A percentile compares a stretch with the other conserved stretches of the same genome.
phyloP scores from a whole-genome alignment of 2,888 invertebrate species.

The Monoplex corrugatus region DNA sequence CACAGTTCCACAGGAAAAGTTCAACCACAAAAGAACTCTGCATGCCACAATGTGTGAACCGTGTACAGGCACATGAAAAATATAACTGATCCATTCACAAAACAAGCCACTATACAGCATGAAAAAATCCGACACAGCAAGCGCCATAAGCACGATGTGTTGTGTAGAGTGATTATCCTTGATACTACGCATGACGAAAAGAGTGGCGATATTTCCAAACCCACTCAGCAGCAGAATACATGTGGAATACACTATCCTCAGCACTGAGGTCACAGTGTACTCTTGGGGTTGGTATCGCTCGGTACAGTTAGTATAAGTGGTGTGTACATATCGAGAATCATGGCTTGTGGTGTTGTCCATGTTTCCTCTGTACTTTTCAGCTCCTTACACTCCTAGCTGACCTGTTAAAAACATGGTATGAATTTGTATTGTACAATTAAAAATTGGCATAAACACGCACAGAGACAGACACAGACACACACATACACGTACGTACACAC shows the following conservation, averaged over 20 bases:
- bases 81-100: background rate
- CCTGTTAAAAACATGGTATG: no score
- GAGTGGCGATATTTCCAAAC: conserved; percentile 14
- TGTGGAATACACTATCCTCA: background rate
- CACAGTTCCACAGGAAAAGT: background rate
- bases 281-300: background rate
- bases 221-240: conserved; percentile 12
- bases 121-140: conserved; percentile 1
- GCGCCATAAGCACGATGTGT: background rate
- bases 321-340: no score
- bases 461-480: no score
- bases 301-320: no score
- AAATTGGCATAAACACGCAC: no score
- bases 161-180: conserved; percentile 14
- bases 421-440: no score
- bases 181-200: conserved; percentile 1
- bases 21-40: background rate
- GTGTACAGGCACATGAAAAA: background rate
- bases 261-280: background rate
- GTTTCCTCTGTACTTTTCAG: no score
- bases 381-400: no score
- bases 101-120: background rate
- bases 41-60: background rate
- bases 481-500: no score
- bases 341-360: no score